phyloP scores from a whole-genome alignment of 2,888 invertebrate species.

The Caenorhabditis uteleia region DNA sequence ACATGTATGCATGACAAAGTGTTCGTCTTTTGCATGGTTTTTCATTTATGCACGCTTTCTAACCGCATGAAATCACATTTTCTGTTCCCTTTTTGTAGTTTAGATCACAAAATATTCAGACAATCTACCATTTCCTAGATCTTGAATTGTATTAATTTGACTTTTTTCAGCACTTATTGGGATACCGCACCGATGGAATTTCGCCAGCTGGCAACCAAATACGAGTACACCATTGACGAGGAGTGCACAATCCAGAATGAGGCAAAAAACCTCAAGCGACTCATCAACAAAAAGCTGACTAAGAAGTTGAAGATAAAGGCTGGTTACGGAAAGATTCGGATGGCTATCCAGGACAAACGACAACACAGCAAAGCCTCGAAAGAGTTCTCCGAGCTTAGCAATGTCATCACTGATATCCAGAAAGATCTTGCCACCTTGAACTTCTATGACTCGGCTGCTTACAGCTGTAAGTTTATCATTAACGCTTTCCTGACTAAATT shows the following conservation, averaged over 20 bases:
- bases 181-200: conserved; percentile 59
- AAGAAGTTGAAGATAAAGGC: conserved; percentile 60
- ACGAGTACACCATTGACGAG: conserved; percentile 49
- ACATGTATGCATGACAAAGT: too few species aligned
- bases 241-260: conserved; percentile 45
- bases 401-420: conserved; percentile 62
- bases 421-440: conserved; percentile 61
- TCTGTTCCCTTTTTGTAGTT: neutral
- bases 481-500: neutral
- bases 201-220: conserved; percentile 56
- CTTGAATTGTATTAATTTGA: neutral
- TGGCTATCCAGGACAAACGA: conserved; percentile 45
- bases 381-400: conserved; percentile 56
- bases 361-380: conserved; percentile 46
- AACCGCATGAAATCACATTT: neutral
- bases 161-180: conserved; percentile 36
- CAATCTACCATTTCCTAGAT: neutral
- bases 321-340: conserved; percentile 54
- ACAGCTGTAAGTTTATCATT: neutral
- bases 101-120: neutral
- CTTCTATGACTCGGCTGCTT: conserved; percentile 62
- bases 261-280: conserved; percentile 46
- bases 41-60: neutral
- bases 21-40: too few species aligned
- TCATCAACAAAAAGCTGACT: conserved; percentile 48